Evolutionary conservation across 2,888 invertebrate genomes (phyloP).

Genomic region (Mimumesa dahlbomi): DNA sequence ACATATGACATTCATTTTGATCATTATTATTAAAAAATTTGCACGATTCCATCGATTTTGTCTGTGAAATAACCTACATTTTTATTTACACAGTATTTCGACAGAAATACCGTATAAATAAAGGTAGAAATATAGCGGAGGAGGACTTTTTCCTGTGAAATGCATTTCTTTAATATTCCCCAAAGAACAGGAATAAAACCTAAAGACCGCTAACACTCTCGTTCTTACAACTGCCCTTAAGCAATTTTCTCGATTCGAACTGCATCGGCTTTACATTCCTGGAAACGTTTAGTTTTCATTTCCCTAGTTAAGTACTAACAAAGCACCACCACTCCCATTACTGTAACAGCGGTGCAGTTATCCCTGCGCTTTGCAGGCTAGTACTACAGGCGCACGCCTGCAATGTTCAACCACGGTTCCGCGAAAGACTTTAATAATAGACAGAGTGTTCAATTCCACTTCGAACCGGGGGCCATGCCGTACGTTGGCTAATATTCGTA

Average conservation of each 20-base stretch:
- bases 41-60: no score
- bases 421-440: constrained; percentile 54
- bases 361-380: constrained; percentile 37
- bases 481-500: background rate
- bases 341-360: constrained; percentile 51
- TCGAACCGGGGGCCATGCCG: background rate
- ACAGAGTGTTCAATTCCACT: constrained; percentile 22
- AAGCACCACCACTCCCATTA: constrained; percentile 57
- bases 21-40: no score
- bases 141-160: constrained; percentile 16
- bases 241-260: constrained; percentile 60
- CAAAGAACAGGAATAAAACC: constrained; percentile 43
- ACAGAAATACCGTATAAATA: no score
- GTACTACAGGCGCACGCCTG: constrained; percentile 11
- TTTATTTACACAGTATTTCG: no score
- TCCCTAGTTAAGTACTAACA: constrained; percentile 57
- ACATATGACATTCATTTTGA: no score
- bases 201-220: constrained; percentile 34
- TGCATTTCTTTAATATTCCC: constrained; percentile 30
- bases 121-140: constrained; percentile 6
- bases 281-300: constrained; percentile 66
- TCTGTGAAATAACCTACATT: no score
- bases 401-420: constrained; percentile 42
- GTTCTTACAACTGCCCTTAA: constrained; percentile 31
- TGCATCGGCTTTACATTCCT: constrained; percentile 49